phyloP scores from a whole-genome alignment of 1,140 invertebrate genomes.

The Luehdorfia chinensis region DNA sequence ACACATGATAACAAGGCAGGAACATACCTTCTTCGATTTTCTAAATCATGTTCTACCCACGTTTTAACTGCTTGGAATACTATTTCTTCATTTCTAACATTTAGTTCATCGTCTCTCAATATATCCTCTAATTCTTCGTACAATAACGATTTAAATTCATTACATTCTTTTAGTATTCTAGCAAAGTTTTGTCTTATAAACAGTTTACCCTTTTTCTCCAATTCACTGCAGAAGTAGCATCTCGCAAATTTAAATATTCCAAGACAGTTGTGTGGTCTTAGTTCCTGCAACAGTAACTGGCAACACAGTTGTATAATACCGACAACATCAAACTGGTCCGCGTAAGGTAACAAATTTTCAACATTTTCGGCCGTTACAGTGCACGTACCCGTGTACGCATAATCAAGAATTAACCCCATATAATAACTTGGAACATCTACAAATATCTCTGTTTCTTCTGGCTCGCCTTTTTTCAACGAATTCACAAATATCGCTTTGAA shows the following conservation, averaged over 20 bases:
- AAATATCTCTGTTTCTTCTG: constrained; percentile 74
- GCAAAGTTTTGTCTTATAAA: constrained; percentile 77
- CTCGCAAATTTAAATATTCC: constrained; percentile 85
- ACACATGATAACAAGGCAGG: constrained; percentile 80
- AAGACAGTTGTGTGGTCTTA: constrained; percentile 80
- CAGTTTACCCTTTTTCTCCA: constrained; percentile 74
- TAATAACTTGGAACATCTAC: constrained; percentile 73
- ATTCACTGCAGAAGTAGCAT: constrained; percentile 81
- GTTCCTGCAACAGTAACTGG: constrained; percentile 73
- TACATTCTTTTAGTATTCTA: constrained; percentile 73
- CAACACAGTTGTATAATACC: constrained; percentile 82
- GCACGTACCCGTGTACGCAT: constrained; percentile 82
- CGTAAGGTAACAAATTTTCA: constrained; percentile 78
- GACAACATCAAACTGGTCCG: constrained; percentile 81
- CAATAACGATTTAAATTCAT: constrained; percentile 76
- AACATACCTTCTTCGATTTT: constrained; percentile 75
- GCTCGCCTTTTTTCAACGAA: constrained; percentile 74
- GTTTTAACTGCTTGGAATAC: constrained; percentile 82
- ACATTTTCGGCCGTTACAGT: constrained; percentile 79
- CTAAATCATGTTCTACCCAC: constrained; percentile 79
- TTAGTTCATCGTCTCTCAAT: constrained; percentile 80
- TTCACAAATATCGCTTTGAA: constrained; percentile 83
- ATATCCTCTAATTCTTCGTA: constrained; percentile 78
- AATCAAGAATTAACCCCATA: constrained; percentile 80
- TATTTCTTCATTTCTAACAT: constrained; percentile 82